These are phyloP conservation scores for Encarsia formosa DNA, from an alignment of 2,888 invertebrate genomes.

Conservation along the genomic window DNA sequence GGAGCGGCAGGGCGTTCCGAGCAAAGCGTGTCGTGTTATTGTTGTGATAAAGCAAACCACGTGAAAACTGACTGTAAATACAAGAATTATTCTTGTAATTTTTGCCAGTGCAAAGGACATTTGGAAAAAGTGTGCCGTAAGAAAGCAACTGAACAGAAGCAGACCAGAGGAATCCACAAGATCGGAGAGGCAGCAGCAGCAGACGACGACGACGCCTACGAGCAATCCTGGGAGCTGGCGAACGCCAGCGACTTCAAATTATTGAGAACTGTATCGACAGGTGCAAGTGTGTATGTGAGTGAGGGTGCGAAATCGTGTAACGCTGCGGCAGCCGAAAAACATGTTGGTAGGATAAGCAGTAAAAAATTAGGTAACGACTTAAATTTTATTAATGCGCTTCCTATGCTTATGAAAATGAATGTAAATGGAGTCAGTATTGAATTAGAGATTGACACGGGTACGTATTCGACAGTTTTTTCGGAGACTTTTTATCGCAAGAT, in stretches of 20 bases:
- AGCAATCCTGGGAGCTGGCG: background rate
- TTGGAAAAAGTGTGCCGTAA: constrained; percentile 8
- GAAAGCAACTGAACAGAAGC: background rate
- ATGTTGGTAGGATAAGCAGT: too few relatives aligned
- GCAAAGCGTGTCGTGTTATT: constrained; percentile 3
- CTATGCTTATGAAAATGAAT: constrained; percentile 8
- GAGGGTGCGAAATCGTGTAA: constrained; percentile 2
- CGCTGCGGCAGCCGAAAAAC: too few relatives aligned
- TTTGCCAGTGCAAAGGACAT: constrained; percentile 6
- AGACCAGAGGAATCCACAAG: background rate
- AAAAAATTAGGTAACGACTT: too few relatives aligned
- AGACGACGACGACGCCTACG: background rate
- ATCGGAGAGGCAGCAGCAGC: background rate
- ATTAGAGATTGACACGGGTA: constrained; percentile 22
- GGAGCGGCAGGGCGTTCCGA: background rate
- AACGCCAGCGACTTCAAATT: background rate
- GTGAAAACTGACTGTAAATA: constrained; percentile 5
- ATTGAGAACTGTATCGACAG: background rate
- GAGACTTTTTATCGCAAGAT: constrained; percentile 7
- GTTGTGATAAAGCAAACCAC: constrained; percentile 13
- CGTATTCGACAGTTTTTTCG: constrained; percentile 17
- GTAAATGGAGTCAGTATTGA: constrained; percentile 9
- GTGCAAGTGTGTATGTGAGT: background rate
- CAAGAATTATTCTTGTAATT: background rate
- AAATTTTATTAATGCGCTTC: background rate